phyloP scores from a whole-genome alignment of 1,140 invertebrate species.

The Drosophila pachea region DNA sequence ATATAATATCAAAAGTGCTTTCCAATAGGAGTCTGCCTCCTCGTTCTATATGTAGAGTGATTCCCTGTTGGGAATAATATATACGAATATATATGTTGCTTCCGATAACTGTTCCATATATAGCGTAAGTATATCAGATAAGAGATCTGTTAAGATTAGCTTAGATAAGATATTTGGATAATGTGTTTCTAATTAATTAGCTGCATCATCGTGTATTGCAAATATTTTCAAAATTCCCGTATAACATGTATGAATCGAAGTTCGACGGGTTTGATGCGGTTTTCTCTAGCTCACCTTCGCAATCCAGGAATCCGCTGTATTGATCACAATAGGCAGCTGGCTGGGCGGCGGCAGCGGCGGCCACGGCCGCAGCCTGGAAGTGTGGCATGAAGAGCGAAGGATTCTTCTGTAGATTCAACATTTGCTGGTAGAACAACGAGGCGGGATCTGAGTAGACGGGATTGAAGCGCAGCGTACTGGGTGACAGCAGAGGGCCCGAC shows the following conservation, averaged over 20 bases:
- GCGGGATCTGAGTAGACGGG: constrained; percentile 70
- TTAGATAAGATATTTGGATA: too few species aligned
- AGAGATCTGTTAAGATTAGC: too few species aligned
- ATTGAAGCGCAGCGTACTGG: constrained; percentile 67
- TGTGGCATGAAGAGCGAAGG: constrained; percentile 74
- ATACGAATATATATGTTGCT: too few species aligned
- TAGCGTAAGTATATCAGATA: too few species aligned
- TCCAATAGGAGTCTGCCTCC: background rate
- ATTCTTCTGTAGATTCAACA: constrained; percentile 73
- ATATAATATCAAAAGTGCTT: background rate
- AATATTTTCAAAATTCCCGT: too few species aligned
- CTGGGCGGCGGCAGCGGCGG: constrained; percentile 65
- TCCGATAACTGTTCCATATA: too few species aligned
- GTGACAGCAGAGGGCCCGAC: constrained; percentile 37
- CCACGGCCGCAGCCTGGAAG: constrained; percentile 70
- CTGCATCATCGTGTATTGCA: too few species aligned
- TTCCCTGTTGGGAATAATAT: background rate
- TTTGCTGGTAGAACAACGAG: constrained; percentile 72
- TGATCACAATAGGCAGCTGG: constrained; percentile 71
- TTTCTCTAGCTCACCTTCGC: constrained; percentile 59
- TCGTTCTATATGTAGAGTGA: background rate
- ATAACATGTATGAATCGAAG: too few species aligned
- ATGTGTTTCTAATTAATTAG: too few species aligned
- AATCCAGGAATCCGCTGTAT: constrained; percentile 71
- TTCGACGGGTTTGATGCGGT: too few species aligned